Evolutionary conservation across 2,888 invertebrate species (phyloP).

Genomic region (Volucella inanis): DNA sequence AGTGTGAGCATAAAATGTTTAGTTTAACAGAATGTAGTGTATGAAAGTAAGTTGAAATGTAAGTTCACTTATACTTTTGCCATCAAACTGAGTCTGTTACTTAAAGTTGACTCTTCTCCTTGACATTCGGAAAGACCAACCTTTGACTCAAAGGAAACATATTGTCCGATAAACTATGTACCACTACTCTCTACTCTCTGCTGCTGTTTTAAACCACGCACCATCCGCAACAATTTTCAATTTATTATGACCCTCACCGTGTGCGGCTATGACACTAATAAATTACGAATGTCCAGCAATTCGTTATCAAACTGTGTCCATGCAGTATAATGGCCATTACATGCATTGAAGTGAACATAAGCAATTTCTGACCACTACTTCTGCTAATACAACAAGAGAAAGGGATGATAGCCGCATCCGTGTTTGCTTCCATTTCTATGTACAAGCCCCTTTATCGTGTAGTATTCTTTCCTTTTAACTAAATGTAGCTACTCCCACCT

Average conservation of each 20-base stretch:
- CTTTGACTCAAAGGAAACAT: not conserved
- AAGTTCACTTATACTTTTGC: no score
- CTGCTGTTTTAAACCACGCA: conserved; percentile 7
- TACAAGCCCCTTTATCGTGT: conserved; percentile 4
- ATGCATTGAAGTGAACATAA: conserved; percentile 59
- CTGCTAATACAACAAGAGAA: no score
- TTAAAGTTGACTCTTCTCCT: no score
- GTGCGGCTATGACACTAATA: conserved; percentile 54
- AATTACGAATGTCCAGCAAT: conserved; percentile 60
- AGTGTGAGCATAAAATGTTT: no score
- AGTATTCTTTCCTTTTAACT: conserved; percentile 12
- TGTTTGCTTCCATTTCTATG: conserved; percentile 10
- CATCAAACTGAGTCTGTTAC: no score
- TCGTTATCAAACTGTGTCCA: conserved; percentile 63
- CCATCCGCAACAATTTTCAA: conserved; percentile 44
- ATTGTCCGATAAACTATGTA: not conserved
- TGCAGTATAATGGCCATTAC: conserved; percentile 49
- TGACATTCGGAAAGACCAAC: not conserved
- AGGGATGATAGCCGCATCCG: conserved; percentile 24
- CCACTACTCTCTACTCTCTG: not conserved
- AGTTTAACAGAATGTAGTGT: no score
- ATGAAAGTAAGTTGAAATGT: no score
- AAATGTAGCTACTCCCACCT: not conserved
- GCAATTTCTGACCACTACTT: conserved; percentile 40
- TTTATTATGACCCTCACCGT: conserved; percentile 42